Conservation (phyloP, 2,888 invertebrate genomes). For the Tetranychus truncatus region DNA sequence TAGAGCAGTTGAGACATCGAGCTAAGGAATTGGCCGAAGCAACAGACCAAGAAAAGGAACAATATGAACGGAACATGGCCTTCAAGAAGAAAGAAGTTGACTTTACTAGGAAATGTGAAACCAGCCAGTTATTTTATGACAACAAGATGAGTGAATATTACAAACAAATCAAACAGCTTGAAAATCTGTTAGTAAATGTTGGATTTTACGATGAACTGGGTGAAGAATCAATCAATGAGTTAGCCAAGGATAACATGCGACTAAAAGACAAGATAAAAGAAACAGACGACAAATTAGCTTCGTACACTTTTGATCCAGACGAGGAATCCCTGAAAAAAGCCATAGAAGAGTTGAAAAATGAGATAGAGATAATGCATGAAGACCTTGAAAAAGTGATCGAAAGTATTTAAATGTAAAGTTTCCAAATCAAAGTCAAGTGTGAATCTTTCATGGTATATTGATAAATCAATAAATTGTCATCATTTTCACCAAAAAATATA, state of each 20-base stretch:
- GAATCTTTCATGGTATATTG: background rate
- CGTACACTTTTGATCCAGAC: background rate
- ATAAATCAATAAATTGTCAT: background rate
- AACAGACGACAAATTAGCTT: background rate
- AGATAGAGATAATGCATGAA: background rate
- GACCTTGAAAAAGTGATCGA: background rate
- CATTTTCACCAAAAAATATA: background rate
- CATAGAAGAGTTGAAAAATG: background rate
- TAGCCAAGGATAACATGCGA: background rate
- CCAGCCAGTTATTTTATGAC: background rate
- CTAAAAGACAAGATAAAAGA: background rate
- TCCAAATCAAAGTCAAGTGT: too few relatives aligned
- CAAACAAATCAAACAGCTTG: conserved; percentile 1
- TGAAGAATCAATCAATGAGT: background rate
- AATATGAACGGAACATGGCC: background rate
- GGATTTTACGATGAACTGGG: background rate
- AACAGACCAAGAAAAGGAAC: background rate
- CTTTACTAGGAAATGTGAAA: background rate
- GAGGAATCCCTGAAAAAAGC: background rate
- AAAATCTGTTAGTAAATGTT: background rate
- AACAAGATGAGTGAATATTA: conserved; percentile 5
- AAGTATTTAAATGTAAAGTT: background rate
- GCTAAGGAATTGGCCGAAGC: background rate
- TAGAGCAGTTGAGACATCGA: background rate
- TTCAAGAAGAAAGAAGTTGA: conserved; percentile 9